Evolutionary conservation across 2,888 invertebrate species (phyloP), one percentile per base, ranked within the genome.

Genomic region (Thelaira solivaga): DNA sequence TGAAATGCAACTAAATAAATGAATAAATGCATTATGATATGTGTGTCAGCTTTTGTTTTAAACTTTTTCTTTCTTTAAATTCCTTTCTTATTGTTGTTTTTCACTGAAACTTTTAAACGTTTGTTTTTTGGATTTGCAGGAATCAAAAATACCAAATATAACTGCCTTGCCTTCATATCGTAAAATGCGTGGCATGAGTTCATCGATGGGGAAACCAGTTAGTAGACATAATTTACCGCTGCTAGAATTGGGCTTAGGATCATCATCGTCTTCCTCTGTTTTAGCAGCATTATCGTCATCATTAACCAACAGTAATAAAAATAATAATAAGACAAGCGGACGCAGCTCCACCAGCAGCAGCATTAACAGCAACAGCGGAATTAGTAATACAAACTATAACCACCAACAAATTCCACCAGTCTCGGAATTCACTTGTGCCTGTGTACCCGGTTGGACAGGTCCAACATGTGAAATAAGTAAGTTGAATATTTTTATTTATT

Each of bases 361-460:
- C 51, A 65, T 41, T 55, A 53, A 53, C 47, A 71, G 71, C 47
- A 26, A 4, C 6, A 64, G 72, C 69, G 68, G 45, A 72, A 79
- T 61, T 53, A 79, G 45, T 68, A 76, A 36, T 79, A 72, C 59
- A 79, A 82, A 49, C 80, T 80, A 61, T 73, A 80, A 68, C 76
- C 80, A 81, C 45, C 82, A 83, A 62, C 81, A 82, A 82, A 76
- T 80, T 79, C 85, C 86, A 81, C 86, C 88, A 62, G 82, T 85
- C 65, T 90, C 90, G 62, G 92, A 92, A 82, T 96, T 93, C 88
- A 90, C 90, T 80, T 97, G 97, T 90, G 92, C 92, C 62, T 97
- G 97, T 90, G 91, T 93, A 64, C 91, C 93, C 18, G 97, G 97
- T 84, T 97, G 96, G 94, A 92, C 93, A 55, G 97, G 97, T 76